Evolutionary conservation across 2,113 vertebrate genomes (phyloP).

Genomic region (Corydoras maculifer): DNA sequence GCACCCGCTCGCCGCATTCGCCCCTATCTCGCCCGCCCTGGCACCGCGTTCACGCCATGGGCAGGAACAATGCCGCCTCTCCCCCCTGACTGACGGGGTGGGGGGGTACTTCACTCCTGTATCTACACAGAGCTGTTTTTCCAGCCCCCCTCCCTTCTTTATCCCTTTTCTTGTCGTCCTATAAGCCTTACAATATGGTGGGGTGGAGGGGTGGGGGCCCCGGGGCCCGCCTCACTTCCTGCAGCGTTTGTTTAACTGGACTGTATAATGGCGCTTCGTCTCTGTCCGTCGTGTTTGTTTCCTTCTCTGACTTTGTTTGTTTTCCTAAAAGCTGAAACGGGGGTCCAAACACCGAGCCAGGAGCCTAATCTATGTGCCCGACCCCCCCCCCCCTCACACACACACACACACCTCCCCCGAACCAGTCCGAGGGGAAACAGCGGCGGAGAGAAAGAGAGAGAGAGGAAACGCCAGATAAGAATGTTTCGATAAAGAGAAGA

Average conservation of each 20-base stretch:
- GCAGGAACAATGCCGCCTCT: conserved; percentile 68
- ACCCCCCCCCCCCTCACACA: too few species aligned
- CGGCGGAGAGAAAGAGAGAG: conserved; percentile 6
- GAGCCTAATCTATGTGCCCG: too few species aligned
- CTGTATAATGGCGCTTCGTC: conserved; percentile 62
- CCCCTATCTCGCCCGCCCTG: conserved; percentile 66
- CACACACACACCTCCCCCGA: not conserved
- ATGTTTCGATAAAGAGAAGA: conserved; percentile 48
- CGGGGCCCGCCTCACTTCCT: conserved; percentile 58
- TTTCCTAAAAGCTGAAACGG: conserved; percentile 9
- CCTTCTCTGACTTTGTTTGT: conserved; percentile 47
- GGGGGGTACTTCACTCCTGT: conserved; percentile 63
- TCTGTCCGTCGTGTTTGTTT: conserved; percentile 60
- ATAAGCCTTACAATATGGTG: conserved; percentile 59
- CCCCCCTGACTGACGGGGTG: conserved; percentile 70
- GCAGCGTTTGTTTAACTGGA: conserved; percentile 63
- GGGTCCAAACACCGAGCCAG: too few species aligned
- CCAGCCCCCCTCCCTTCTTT: conserved; percentile 56
- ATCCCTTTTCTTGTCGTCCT: not conserved
- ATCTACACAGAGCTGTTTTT: conserved; percentile 65
- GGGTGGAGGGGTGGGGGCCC: conserved; percentile 49
- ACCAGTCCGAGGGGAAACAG: conserved; percentile 43
- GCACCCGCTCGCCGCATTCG: conserved; percentile 44
- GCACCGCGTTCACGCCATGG: conserved; percentile 70
- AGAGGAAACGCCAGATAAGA: conserved; percentile 53